Conservation (phyloP, 2,113 vertebrate species). For the Leptocoma aspasia region DNA sequence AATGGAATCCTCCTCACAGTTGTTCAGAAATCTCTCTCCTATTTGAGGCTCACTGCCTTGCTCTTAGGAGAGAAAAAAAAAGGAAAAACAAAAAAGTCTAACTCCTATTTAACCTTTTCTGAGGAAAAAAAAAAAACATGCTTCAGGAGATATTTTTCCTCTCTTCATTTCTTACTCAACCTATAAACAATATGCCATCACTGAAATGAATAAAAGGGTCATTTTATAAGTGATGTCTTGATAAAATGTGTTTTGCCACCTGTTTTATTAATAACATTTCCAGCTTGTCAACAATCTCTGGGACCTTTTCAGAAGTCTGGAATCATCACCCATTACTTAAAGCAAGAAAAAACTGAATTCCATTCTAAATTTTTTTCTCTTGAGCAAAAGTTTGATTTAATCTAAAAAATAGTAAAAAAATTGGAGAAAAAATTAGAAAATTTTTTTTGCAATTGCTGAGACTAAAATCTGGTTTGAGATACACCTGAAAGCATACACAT, state of each 20-base stretch:
- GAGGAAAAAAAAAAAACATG: background rate
- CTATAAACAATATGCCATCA: background rate
- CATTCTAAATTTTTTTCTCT: background rate
- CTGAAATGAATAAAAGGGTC: background rate
- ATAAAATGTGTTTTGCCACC: background rate
- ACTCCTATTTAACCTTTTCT: background rate
- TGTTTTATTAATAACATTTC: background rate
- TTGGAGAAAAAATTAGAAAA: too few species aligned
- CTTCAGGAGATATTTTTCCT: background rate
- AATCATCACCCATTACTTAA: background rate
- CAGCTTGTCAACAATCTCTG: background rate
- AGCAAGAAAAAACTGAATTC: background rate
- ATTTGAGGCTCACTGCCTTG: background rate
- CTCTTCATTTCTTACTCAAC: background rate
- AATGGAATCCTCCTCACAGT: background rate
- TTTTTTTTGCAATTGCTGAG: background rate
- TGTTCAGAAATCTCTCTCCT: background rate
- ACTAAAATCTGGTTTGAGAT: background rate
- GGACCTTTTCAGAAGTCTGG: background rate
- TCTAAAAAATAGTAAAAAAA: background rate
- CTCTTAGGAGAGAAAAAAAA: background rate
- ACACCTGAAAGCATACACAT: background rate
- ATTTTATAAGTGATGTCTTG: background rate
- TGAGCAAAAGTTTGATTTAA: background rate
- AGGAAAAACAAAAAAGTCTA: background rate